phyloP scores from a whole-genome alignment of 2,888 invertebrate genomes.

The Blomia tropicalis region DNA sequence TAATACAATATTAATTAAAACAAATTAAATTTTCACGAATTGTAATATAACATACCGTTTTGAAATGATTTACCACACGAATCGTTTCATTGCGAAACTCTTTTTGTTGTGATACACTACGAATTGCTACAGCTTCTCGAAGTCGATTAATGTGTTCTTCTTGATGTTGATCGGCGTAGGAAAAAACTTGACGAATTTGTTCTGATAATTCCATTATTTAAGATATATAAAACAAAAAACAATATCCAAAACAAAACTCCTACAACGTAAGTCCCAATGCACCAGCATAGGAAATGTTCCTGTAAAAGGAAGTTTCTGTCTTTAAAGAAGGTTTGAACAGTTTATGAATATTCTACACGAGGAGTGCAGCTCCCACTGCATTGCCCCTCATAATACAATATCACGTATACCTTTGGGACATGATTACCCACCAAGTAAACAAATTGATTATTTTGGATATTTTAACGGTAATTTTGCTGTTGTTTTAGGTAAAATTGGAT shows the following conservation, averaged over 20 bases:
- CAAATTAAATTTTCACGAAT: background rate
- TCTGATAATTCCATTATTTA: background rate
- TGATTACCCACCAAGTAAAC: no score
- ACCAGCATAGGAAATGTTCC: no score
- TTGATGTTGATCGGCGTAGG: slow-evolving; percentile 62
- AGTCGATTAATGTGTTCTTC: slow-evolving; percentile 57
- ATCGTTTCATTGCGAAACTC: slow-evolving; percentile 63
- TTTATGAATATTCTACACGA: no score
- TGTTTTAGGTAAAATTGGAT: no score
- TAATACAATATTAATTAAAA: slow-evolving; percentile 6
- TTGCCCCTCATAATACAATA: no score
- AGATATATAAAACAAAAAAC: background rate
- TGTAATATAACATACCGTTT: slow-evolving; percentile 34
- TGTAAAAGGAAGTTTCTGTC: no score
- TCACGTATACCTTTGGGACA: no score
- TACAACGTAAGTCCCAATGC: no score
- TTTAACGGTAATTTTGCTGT: no score
- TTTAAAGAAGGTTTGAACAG: no score
- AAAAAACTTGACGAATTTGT: slow-evolving; percentile 33
- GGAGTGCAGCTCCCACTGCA: no score
- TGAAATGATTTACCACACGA: slow-evolving; percentile 73
- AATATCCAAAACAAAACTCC: background rate
- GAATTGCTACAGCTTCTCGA: slow-evolving; percentile 72
- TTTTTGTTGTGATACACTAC: slow-evolving; percentile 83
- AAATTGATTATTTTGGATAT: no score